Percentiles rank a stretch among this genome's conserved stretches.
phyloP scores from a whole-genome alignment of 2,888 invertebrate genomes.

The Synergus laeviventris region DNA sequence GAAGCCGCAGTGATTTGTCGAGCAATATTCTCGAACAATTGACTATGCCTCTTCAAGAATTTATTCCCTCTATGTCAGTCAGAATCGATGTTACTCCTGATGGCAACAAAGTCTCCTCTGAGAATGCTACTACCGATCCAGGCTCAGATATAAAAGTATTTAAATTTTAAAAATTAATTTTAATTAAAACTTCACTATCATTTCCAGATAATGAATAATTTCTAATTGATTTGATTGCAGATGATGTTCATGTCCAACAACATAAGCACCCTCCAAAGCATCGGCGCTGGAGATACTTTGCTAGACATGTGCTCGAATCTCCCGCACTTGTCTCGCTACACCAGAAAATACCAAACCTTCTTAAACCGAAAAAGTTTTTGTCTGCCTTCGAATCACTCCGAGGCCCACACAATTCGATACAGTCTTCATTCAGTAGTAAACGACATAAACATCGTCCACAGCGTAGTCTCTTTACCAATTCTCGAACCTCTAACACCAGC shows the following conservation, averaged over 20 bases:
- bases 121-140: constrained; percentile 69
- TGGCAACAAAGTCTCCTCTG: constrained; percentile 75
- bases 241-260: constrained; percentile 88
- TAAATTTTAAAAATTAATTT: too few relatives aligned
- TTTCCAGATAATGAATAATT: too few relatives aligned
- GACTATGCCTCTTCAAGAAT: constrained; percentile 82
- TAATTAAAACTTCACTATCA: too few relatives aligned
- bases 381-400: constrained; percentile 83
- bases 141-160: constrained; percentile 77
- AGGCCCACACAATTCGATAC: constrained; percentile 85
- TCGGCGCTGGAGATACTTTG: constrained; percentile 89
- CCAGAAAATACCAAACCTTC: constrained; percentile 81
- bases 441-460: constrained; percentile 89
- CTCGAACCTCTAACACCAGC: constrained; percentile 91
- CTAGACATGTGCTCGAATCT: constrained; percentile 89
- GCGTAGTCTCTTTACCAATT: constrained; percentile 90
- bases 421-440: constrained; percentile 88
- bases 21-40: constrained; percentile 85
- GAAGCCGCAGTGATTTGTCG: constrained; percentile 84
- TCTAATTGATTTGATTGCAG: constrained; percentile 76
- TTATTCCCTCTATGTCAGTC: constrained; percentile 74
- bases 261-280: constrained; percentile 85
- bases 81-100: constrained; percentile 76
- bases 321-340: constrained; percentile 82
- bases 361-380: constrained; percentile 82